Evolutionary conservation across 2,888 invertebrate genomes (phyloP).

Genomic region (Serripes groenlandicus): DNA sequence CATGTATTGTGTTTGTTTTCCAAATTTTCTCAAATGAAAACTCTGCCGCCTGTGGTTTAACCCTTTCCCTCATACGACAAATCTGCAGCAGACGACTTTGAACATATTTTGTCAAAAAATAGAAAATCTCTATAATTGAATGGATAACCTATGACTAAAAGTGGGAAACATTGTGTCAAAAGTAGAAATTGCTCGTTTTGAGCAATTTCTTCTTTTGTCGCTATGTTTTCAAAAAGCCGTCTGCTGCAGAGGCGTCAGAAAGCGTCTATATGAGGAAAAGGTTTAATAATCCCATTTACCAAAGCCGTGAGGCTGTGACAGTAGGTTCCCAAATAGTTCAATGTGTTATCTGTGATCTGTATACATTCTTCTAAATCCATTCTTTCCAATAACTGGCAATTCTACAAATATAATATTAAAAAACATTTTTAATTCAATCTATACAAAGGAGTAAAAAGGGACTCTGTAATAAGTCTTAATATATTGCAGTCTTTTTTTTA

Average conservation of each 20-base stretch:
- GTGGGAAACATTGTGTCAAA: background rate
- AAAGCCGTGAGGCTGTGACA: conserved; percentile 98
- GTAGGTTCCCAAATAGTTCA: conserved; percentile 97
- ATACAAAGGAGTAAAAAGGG: too few species aligned
- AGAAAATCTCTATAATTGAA: too few species aligned
- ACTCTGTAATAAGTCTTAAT: too few species aligned
- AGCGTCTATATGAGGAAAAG: background rate
- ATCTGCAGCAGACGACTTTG: too few species aligned
- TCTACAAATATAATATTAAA: conserved; percentile 88
- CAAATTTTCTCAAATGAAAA: too few species aligned
- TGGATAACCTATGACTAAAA: too few species aligned
- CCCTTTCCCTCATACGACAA: too few species aligned
- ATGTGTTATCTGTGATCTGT: conserved; percentile 96
- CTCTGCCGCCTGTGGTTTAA: too few species aligned
- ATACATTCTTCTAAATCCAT: conserved; percentile 99
- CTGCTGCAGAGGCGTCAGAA: background rate
- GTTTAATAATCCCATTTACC: conserved; percentile 88
- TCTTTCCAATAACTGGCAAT: conserved; percentile 96
- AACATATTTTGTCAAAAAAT: too few species aligned
- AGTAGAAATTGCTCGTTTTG: background rate
- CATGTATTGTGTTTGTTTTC: too few species aligned
- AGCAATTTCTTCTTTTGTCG: background rate
- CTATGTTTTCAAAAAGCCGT: background rate
- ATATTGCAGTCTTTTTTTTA: too few species aligned
- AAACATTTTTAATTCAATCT: background rate